These are phyloP conservation scores for Hyles lineata DNA, from an alignment of 2,888 invertebrate genomes.

Conservation along the genomic window DNA sequence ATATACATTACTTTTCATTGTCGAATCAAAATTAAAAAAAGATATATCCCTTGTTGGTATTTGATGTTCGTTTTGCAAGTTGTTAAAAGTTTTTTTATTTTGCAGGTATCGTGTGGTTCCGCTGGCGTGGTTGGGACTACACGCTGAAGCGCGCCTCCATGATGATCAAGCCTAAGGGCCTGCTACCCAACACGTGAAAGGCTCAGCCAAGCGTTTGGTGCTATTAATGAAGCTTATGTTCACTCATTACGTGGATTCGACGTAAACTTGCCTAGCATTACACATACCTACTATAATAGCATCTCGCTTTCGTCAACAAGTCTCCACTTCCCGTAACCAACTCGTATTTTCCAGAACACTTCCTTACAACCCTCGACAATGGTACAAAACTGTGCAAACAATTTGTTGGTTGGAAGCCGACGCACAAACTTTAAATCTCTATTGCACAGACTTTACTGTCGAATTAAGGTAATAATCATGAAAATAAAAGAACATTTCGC, in stretches of 20 bases:
- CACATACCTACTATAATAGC: neutral
- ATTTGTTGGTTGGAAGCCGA: slow-evolving; percentile 22
- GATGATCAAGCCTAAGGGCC: slow-evolving; percentile 95
- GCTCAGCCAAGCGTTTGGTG: slow-evolving; percentile 36
- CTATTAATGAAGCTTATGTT: slow-evolving; percentile 67
- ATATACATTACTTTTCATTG: no score
- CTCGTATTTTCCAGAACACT: neutral
- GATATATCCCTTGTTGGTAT: no score
- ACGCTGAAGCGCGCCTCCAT: slow-evolving; percentile 94
- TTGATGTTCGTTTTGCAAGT: no score
- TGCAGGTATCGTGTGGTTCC: slow-evolving; percentile 96
- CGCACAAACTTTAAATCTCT: neutral
- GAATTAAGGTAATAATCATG: neutral
- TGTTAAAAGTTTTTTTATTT: slow-evolving; percentile 29
- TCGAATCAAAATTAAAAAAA: no score
- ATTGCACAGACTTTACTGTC: no score
- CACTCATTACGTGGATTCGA: slow-evolving; percentile 75
- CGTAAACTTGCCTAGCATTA: slow-evolving; percentile 13
- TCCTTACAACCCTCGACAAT: neutral
- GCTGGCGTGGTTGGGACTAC: slow-evolving; percentile 98
- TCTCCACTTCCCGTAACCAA: neutral
- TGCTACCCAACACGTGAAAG: slow-evolving; percentile 79
- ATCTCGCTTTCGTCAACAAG: neutral
- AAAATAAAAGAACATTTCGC: slow-evolving; percentile 16
- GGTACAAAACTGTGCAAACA: neutral